Conservation (phyloP, 2,888 invertebrate species). For the Caenorhabditis sinica region DNA sequence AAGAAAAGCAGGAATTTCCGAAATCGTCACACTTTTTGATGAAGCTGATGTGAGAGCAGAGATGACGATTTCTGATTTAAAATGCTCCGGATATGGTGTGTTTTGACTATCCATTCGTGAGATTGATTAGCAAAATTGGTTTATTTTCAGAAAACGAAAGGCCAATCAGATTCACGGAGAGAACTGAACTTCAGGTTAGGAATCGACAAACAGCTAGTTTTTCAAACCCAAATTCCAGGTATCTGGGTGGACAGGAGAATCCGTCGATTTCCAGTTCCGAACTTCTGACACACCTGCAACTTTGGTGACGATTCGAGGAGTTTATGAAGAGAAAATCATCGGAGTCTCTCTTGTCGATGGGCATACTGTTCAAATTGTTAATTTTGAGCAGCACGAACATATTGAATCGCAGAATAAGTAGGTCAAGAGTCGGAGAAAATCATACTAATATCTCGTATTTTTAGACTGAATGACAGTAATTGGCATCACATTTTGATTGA, state of each 20-base stretch:
- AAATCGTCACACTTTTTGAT: slow-evolving; percentile 68
- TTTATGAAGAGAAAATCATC: slow-evolving; percentile 55
- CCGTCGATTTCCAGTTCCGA: slow-evolving; percentile 60
- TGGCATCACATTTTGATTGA: slow-evolving; percentile 81
- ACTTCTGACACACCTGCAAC: slow-evolving; percentile 55
- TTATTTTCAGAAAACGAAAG: slow-evolving; percentile 42
- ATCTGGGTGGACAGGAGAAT: slow-evolving; percentile 56
- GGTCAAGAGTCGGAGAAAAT: neutral
- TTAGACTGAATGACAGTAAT: slow-evolving; percentile 77
- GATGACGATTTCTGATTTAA: slow-evolving; percentile 74
- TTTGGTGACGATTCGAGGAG: slow-evolving; percentile 43
- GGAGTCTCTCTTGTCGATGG: slow-evolving; percentile 50
- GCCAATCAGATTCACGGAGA: slow-evolving; percentile 56
- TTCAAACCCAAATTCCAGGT: slow-evolving; percentile 14
- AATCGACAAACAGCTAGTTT: neutral
- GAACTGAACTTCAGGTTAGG: slow-evolving; percentile 43
- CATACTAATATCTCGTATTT: neutral
- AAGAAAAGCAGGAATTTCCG: slow-evolving; percentile 72
- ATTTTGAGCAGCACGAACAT: slow-evolving; percentile 44
- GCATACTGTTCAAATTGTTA: slow-evolving; percentile 52
- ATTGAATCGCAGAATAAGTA: slow-evolving; percentile 59
- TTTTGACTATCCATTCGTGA: neutral
- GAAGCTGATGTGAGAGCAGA: slow-evolving; percentile 69
- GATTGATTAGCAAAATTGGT: neutral
- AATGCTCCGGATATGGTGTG: slow-evolving; percentile 75